Evolutionary conservation across 2,888 invertebrate genomes (phyloP), one percentile per base, ranked within the genome.

Genomic region (Apodemia zela): DNA sequence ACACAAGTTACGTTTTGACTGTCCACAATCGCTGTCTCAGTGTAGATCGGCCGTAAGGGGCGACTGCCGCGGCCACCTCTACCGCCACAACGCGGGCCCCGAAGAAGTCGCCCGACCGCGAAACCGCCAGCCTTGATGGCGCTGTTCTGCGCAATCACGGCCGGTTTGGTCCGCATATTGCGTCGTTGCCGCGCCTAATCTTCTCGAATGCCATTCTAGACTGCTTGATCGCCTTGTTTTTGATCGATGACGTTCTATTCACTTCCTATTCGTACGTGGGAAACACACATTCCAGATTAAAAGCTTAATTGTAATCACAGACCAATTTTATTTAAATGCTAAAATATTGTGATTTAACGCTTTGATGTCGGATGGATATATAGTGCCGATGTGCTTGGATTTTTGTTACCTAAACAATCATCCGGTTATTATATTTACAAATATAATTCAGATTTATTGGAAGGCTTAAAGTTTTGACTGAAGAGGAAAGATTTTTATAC

Each of bases 101-200:
- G 86, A 85, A 86, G 88, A 87, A 84, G 87, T 54, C 54, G 54
- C 54, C 54, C 83, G 79, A 86, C 86, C 81, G 87, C 88, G 88
- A 86, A 87, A 87, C 87, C 82, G 82, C 84, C 85, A 89, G 89
- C 90, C 90, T 89, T 87, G 86, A 73, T 85, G 89, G 87, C 90
- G 89, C 89, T 89, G 83, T 79, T 84, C 85, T 87, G 88, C 87
- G 89, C 88, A 90, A 83, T 89, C 82, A 80, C 77, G 83, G 86
- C 89, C 90, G 89, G 91, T 91, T 89, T 74, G 77, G 79, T 79
- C 81, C 84, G 81, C 82, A 78, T 80, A 82, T 86, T 82, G 82
- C 86, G 81, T 81, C 78, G 81, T 76, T 74, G 81, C 84, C 83
- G 77, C 83, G 80, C 85, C 81, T 84, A 81, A 82, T 83, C 82